Evolutionary conservation across 2,797 vertebrate genomes (phyloP).

Genomic region (Kryptopterus vitreolus): DNA sequence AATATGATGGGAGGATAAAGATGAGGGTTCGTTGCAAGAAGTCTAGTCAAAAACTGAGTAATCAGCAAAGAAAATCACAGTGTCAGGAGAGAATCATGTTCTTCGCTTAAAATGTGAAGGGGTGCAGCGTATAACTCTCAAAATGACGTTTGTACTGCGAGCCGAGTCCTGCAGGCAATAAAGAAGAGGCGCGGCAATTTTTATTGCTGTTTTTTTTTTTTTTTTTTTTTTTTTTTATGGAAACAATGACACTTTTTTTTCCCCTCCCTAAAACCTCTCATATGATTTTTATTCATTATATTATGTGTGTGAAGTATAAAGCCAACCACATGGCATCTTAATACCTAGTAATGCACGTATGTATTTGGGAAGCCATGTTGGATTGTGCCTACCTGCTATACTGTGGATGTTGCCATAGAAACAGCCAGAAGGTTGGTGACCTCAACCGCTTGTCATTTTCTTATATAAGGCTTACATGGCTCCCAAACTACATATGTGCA

Average conservation of each 20-base stretch:
- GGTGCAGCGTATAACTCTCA: neutral
- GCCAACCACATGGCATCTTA: too few species aligned
- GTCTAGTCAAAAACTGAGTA: too few species aligned
- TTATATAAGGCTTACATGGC: too few species aligned
- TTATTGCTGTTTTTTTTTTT: too few species aligned
- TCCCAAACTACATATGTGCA: too few species aligned
- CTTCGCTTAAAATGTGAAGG: neutral
- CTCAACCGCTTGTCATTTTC: neutral
- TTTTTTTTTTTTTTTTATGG: too few species aligned
- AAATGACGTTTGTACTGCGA: neutral
- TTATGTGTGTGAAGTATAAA: too few species aligned
- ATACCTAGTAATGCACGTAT: too few species aligned
- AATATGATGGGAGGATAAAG: neutral
- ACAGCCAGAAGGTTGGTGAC: neutral
- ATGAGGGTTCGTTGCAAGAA: neutral
- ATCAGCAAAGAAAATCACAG: neutral
- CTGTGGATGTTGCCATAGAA: neutral
- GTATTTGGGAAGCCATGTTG: neutral
- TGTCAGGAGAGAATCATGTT: neutral
- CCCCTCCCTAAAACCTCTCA: too few species aligned
- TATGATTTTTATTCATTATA: too few species aligned
- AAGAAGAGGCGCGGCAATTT: too few species aligned
- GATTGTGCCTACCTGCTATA: neutral
- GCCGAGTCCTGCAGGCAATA: neutral
- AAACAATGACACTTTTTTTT: too few species aligned